Percentiles rank a stretch among this genome's conserved stretches.
phyloP scores from a whole-genome alignment of 1,140 invertebrate species.

The Halyomorpha halys region DNA sequence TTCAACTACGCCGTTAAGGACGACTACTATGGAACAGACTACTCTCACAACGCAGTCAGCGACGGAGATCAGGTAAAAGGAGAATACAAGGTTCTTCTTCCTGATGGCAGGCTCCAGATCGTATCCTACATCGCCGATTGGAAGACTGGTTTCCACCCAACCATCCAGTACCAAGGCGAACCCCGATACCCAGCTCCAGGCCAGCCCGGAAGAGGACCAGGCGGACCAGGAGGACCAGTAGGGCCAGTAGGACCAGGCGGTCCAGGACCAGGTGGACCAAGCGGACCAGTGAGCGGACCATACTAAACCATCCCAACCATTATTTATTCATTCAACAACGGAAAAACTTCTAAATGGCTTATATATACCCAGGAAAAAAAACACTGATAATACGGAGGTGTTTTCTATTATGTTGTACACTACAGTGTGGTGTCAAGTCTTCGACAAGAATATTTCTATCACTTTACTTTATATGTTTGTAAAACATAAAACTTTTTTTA shows the following conservation, averaged over 20 bases:
- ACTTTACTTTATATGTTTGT: too few relatives aligned
- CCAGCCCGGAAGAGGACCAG: not conserved
- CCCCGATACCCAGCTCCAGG: constrained; percentile 20
- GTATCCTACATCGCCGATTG: constrained; percentile 68
- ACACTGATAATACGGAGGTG: too few relatives aligned
- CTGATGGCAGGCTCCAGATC: constrained; percentile 60
- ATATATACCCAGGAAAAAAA: too few relatives aligned
- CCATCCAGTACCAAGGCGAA: constrained; percentile 47
- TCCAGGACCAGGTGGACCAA: too few relatives aligned
- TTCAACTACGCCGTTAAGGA: constrained; percentile 78
- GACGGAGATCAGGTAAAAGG: constrained; percentile 64
- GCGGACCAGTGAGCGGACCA: not conserved
- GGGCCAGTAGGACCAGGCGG: not conserved
- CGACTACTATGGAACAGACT: constrained; percentile 65
- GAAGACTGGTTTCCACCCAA: constrained; percentile 67
- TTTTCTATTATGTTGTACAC: too few relatives aligned
- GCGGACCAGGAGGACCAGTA: not conserved
- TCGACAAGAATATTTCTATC: too few relatives aligned
- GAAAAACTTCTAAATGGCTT: too few relatives aligned
- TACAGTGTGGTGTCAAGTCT: too few relatives aligned
- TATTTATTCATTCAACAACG: too few relatives aligned
- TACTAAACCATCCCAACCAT: not conserved
- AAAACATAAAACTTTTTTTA: too few relatives aligned
- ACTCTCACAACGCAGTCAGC: constrained; percentile 69
- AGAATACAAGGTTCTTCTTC: constrained; percentile 56